Conservation (phyloP, 2,888 invertebrate genomes). For the Euzetes globulus region DNA sequence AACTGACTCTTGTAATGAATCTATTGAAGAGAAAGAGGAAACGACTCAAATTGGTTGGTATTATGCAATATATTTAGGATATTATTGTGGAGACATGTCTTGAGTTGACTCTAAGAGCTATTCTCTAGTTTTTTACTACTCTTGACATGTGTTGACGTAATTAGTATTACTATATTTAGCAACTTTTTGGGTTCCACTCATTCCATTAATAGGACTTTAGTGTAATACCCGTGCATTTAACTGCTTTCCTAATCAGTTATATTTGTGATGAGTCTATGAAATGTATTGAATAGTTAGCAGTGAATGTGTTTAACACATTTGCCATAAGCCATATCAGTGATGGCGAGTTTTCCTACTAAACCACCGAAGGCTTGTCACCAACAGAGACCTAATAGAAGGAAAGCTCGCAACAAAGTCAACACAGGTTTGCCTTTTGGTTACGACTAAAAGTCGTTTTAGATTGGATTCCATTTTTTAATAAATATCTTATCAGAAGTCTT, state of each 20-base stretch:
- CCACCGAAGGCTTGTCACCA: neutral
- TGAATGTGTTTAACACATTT: neutral
- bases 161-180: conserved; percentile 22
- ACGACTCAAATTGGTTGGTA: neutral
- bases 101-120: neutral
- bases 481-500: neutral
- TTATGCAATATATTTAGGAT: no score
- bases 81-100: no score
- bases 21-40: neutral
- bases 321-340: neutral
- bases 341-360: conserved; percentile 8
- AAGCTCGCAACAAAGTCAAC: neutral
- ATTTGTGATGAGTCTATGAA: neutral
- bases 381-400: conserved; percentile 15
- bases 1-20: neutral
- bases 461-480: neutral
- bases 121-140: neutral
- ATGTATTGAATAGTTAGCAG: neutral
- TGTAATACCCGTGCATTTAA: neutral
- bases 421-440: neutral
- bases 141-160: conserved; percentile 14
- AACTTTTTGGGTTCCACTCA: neutral
- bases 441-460: neutral
- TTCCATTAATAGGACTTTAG: neutral
- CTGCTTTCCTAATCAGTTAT: neutral